Base-by-base conservation (phyloP, 2,113 vertebrate species). In the Axis porcinus region DNA sequence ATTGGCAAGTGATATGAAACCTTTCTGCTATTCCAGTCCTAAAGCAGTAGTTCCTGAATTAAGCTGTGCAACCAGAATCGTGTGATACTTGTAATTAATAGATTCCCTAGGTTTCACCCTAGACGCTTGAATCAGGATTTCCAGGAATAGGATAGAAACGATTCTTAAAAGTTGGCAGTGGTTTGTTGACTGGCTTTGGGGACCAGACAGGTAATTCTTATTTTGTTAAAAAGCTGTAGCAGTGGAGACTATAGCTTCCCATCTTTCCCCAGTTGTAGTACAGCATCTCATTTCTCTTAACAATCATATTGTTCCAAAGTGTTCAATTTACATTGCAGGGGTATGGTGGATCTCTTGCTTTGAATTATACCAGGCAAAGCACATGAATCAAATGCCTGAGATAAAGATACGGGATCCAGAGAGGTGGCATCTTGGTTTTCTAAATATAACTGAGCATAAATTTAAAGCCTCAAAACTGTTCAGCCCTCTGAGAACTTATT, bases 391-490 rank as follows among this genome's bases (percentile, higher is more conserved):
- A 86, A 96, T 91, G 70, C 62, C 62, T 57, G 78, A 92, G 91
- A 95, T 97, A 93, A 97, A 97, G 83, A 97, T 95, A 96, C 11
- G 96, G 91, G 88, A 97, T 94, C 83, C 91, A 96, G 78, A 89
- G 95, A 96, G 89, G 90, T 97, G 98, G 40, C 95, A 86, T 96
- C 83, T 97, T 91, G 50, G 10, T 91, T 97, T 98, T 96, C 97
- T 98, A 96, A 98, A 98, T 97, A 96, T 98, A 98, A 92, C 94
- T 95, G 78, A 96, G 87, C 81, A 96, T 94, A 94, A 64, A 96
- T 96, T 93, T 96, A 95, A 97, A 97, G 52, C 40, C 70, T 94
- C 27, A 89, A 47, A 95, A 92, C 21, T 17, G 27, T 88, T 92
- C 40, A 90, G 89, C n/a, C 91, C 27, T 95, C 86, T 93, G 92